Base-by-base conservation (phyloP, 2,888 invertebrate genomes). In the Arctia plantaginis region DNA sequence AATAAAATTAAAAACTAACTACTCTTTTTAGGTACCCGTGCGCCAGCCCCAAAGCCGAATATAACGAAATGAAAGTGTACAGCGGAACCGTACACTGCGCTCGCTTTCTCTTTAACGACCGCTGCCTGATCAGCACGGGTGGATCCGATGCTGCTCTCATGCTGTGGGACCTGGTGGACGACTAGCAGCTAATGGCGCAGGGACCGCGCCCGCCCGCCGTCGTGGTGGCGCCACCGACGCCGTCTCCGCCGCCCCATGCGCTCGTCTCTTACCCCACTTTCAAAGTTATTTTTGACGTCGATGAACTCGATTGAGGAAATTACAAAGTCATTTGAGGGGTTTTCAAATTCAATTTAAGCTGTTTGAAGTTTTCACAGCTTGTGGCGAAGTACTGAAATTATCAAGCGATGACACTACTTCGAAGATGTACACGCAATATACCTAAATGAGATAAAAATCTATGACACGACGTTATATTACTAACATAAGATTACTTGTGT, bases 101-200 rank as follows among this genome's bases (percentile, higher is more conserved):
- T 0, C 96, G 98, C 66, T 99, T 99, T 94, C 96, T 98, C 30
- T 98, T 97, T 94, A 98, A 98, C 89, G 98, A 99, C 92, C 97
- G 98, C 73, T 98, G 98, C 87, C 95, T 99, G 77, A 97, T 98
- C 72, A 98, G 98, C 30, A 97, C 98, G 18, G 99, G 99, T 6
- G 99, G 99, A 51, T 97, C 97, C 80, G 99, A 99, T 90, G 98
- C 98, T 41, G 97, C 98, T 13, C 96, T 99, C 62, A 98, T 99
- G 98, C 97, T 99, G 81, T 99, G 99, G 98, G 98, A 98, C 93
- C 94, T 98, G 80, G 97, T 98, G 87, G 98, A 98, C 88, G 98
- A 98, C 95, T 98, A 97, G 96, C 96, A 90, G 82, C 88, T 83
- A 82, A 89, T 85, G 79, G 91, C 91, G 91, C 90, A 76, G 90